phyloP scores from a whole-genome alignment of 2,797 vertebrate genomes.

The Eremophila alpestris region DNA sequence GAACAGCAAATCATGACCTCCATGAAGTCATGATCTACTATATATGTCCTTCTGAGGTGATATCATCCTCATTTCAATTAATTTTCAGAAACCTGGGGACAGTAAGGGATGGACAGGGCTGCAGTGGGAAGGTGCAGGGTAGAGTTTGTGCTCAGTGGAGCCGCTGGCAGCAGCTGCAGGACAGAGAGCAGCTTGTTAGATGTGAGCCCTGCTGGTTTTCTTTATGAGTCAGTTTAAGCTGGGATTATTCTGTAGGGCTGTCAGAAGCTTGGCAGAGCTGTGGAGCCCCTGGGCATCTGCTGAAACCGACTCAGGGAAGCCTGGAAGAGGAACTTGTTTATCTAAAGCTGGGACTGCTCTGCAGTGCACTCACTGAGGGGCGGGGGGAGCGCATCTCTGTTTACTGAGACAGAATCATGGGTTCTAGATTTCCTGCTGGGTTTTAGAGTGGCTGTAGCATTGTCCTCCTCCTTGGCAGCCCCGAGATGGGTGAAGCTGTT shows the following conservation, averaged over 20 bases:
- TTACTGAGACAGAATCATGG: background rate
- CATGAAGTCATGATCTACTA: background rate
- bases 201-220: background rate
- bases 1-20: background rate
- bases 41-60: background rate
- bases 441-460: background rate
- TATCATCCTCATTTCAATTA: background rate
- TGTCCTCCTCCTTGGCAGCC: constrained; percentile 4
- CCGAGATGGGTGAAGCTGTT: constrained; percentile 40
- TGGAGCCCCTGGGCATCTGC: constrained; percentile 32
- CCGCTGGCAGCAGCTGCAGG: background rate
- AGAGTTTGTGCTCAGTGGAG: background rate
- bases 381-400: background rate
- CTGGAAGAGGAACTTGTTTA: background rate
- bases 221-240: constrained; percentile 30
- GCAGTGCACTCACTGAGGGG: background rate
- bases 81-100: background rate
- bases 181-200: background rate
- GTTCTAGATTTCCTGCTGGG: background rate
- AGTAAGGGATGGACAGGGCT: background rate
- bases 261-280: constrained; percentile 41
- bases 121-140: background rate
- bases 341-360: background rate
- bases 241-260: background rate
- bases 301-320: constrained; percentile 32